These are phyloP conservation scores for Narcine bancroftii DNA, from an alignment of 2,113 vertebrate genomes.

Conservation along the genomic window DNA sequence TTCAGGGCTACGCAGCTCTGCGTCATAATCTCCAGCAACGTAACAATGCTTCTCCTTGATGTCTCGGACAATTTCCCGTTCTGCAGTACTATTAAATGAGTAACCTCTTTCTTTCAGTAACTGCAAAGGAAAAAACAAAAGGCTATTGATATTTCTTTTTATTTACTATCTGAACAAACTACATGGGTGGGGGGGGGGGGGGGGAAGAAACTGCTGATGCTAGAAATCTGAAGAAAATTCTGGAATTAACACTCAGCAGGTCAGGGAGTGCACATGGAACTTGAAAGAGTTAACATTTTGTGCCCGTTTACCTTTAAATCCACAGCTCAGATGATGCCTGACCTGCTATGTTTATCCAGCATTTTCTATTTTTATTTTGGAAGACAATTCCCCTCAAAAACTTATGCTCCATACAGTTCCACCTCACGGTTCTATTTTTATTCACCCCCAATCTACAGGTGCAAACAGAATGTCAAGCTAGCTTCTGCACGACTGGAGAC, in stretches of 20 bases:
- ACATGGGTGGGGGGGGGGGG: too few species aligned
- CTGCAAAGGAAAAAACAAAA: constrained; percentile 41
- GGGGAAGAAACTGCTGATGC: too few species aligned
- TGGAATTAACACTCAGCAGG: too few species aligned
- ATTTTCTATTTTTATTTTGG: too few species aligned
- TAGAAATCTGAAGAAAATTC: too few species aligned
- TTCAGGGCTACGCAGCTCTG: constrained; percentile 41
- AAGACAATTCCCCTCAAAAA: too few species aligned
- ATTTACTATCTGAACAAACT: background rate
- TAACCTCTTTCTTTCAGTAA: constrained; percentile 59
- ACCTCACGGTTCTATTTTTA: background rate
- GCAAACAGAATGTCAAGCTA: background rate
- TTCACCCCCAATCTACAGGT: background rate
- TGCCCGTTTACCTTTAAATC: too few species aligned
- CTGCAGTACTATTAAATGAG: constrained; percentile 55
- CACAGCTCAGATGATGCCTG: too few species aligned
- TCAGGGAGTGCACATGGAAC: too few species aligned
- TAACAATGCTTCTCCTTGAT: constrained; percentile 61
- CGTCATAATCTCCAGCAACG: constrained; percentile 52
- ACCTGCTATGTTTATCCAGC: too few species aligned
- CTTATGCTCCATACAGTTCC: too few species aligned
- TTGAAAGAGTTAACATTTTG: too few species aligned
- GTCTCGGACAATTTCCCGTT: constrained; percentile 60
- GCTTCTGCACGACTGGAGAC: background rate
- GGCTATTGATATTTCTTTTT: background rate